Conservation (phyloP, 1,140 invertebrate species). For the Drosophila carrolli region DNA sequence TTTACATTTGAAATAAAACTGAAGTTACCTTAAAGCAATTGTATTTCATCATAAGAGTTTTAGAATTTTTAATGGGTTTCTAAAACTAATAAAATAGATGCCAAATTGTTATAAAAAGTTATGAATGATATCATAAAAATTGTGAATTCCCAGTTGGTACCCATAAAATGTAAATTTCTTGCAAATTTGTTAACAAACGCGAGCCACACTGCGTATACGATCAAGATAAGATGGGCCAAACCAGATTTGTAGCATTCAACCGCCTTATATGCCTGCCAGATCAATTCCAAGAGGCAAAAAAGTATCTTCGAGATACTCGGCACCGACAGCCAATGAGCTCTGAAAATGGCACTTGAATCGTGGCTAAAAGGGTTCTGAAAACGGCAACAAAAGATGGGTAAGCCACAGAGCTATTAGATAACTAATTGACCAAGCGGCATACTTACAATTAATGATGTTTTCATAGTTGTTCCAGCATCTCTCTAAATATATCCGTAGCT, state of each 20-base stretch:
- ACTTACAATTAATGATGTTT: slow-evolving; percentile 75
- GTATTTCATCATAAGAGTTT: background rate
- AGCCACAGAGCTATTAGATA: slow-evolving; percentile 66
- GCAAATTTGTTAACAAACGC: background rate
- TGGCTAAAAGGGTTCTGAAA: slow-evolving; percentile 34
- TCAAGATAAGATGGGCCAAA: slow-evolving; percentile 19
- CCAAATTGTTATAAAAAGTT: too few relatives aligned
- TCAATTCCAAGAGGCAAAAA: slow-evolving; percentile 8
- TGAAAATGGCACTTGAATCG: slow-evolving; percentile 64
- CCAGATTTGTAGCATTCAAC: slow-evolving; percentile 11
- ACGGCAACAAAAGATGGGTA: slow-evolving; percentile 41
- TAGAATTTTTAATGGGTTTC: too few relatives aligned
- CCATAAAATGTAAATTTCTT: background rate
- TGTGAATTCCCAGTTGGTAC: too few relatives aligned
- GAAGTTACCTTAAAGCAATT: too few relatives aligned
- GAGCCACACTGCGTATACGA: background rate
- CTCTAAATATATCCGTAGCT: background rate
- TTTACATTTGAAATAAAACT: too few relatives aligned
- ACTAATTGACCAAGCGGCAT: slow-evolving; percentile 71
- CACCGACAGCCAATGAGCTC: slow-evolving; percentile 59
- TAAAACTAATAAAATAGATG: too few relatives aligned
- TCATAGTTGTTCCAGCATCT: slow-evolving; percentile 12
- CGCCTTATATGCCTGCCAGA: slow-evolving; percentile 5
- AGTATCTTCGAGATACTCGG: slow-evolving; percentile 49
- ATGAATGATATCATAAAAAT: too few relatives aligned